A percentile compares a stretch with the other conserved stretches of the same genome.
These are phyloP conservation scores for Lagenorhynchus albirostris DNA, from an alignment of 2,113 vertebrate species.

Conservation along the genomic window DNA sequence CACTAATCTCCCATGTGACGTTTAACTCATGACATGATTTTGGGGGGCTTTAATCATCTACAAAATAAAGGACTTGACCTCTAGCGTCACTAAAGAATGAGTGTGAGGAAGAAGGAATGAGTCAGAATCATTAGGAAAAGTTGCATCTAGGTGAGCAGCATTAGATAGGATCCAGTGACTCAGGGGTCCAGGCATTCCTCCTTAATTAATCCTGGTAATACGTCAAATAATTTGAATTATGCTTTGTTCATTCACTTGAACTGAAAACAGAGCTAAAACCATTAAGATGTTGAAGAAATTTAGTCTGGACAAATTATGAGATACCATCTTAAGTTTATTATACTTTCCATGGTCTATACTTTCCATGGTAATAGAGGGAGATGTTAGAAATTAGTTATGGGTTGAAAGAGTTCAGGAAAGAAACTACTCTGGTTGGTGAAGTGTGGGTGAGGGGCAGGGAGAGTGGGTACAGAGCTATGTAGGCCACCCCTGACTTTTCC, in stretches of 20 bases:
- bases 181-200: background rate
- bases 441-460: background rate
- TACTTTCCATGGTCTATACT: background rate
- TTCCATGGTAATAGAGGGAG: background rate
- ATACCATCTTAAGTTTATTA: constrained; percentile 10
- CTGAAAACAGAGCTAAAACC: constrained; percentile 42
- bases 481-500: background rate
- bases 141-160: background rate
- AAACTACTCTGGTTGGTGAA: background rate
- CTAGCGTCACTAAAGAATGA: constrained; percentile 32
- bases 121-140: constrained; percentile 38
- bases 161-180: constrained; percentile 24
- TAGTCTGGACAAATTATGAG: constrained; percentile 29
- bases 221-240: constrained; percentile 50
- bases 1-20: background rate
- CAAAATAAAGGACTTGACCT: constrained; percentile 28
- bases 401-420: background rate
- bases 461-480: fast-evolving
- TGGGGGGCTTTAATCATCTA: constrained; percentile 19
- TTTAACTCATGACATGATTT: constrained; percentile 25
- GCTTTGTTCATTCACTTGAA: constrained; percentile 13
- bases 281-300: constrained; percentile 30
- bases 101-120: constrained; percentile 15
- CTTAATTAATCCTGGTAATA: constrained; percentile 45
- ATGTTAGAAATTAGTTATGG: constrained; percentile 17